Base-by-base conservation (phyloP, 2,797 vertebrate genomes). In the Hephaestus fuliginosus region DNA sequence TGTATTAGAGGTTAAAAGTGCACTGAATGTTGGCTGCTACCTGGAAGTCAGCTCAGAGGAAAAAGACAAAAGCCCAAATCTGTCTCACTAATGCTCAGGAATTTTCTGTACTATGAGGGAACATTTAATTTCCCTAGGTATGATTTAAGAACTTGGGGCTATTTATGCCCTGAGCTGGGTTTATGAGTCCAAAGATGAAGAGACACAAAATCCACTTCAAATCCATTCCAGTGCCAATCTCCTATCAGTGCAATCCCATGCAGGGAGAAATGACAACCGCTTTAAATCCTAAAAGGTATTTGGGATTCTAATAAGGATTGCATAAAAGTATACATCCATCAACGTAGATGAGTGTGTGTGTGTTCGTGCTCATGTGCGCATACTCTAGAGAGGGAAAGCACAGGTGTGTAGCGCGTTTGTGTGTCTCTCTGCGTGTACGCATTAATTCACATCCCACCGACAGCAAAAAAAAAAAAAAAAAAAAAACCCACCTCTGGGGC, bases 191-290 rank as follows among this genome's bases (percentile, higher is more conserved):
- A 89, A 82, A 90, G 76, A 90, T 88, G 82, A 90, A 89, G 72
- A 86, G 86, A 88, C 71, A 74, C 74, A 79, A 92, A 92, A 91
- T 92, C 87, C 84, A 78, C 77, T 88, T 51, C 74, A 93, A 92
- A 93, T 89, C 86, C 92, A 78, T 10, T 65, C 43, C 46, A 85
- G 81, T 78, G 75, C 77, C 86, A 85, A 74, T 85, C 75, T 87
- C 64, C 76, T 72, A 91, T 83, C 60, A 85, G 79, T 51, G 63
- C 80, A 84, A 86, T 91, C 73, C 73, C 82, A 79, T 75, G 70
- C 87, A 73, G 75, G 52, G 51, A 69, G 52, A 75, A 66, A 88
- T 86, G 88, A 90, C 85, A 90, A 81, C 76, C 10, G 3, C 36
- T 82, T 86, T 80, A 88, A 84, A 73, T 79, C 85, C 79, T 57